Evolutionary conservation across 37 sponge, comb jelly and placozoan species (phyloP).

Genomic region (Geodia barretti): DNA sequence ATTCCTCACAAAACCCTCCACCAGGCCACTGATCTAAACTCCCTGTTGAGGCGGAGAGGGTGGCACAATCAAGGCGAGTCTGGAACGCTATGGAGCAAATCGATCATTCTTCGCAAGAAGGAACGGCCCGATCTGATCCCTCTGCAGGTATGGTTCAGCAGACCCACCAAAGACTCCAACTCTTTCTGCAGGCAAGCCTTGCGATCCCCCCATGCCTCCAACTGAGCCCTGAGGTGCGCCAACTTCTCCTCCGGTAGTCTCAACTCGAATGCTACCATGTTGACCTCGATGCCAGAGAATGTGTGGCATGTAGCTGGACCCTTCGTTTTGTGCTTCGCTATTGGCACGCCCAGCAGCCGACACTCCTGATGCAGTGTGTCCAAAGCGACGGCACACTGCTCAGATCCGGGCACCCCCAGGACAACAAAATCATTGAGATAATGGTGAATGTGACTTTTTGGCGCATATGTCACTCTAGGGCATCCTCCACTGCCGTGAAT

Average conservation of each 20-base stretch:
- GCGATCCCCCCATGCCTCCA: not conserved
- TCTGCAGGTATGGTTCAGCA: constrained; percentile 29
- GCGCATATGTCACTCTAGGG: too few relatives aligned
- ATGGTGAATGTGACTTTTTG: too few relatives aligned
- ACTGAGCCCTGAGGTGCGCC: constrained; percentile 1
- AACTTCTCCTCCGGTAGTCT: not conserved
- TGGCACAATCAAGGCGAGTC: not conserved
- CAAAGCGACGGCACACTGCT: not conserved
- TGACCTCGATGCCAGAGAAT: not conserved
- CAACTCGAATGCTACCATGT: constrained; percentile 1
- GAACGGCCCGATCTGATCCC: constrained; percentile 19
- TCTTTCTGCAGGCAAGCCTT: constrained; percentile 7
- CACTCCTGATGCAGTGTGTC: not conserved
- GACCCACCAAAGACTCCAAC: constrained; percentile 42
- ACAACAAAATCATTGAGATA: too few relatives aligned
- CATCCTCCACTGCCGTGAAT: not conserved
- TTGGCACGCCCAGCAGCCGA: not conserved
- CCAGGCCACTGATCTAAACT: constrained; percentile 34
- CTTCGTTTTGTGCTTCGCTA: not conserved
- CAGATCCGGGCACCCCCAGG: not conserved
- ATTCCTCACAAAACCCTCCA: not conserved
- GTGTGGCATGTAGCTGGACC: not conserved
- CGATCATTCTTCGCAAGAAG: constrained; percentile 25
- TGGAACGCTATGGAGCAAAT: not conserved
- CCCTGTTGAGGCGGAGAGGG: constrained; percentile 11